A percentile compares a stretch with the other conserved stretches of the same genome.
phyloP scores from a whole-genome alignment of 2,797 vertebrate species.

The Coilia nasus region DNA sequence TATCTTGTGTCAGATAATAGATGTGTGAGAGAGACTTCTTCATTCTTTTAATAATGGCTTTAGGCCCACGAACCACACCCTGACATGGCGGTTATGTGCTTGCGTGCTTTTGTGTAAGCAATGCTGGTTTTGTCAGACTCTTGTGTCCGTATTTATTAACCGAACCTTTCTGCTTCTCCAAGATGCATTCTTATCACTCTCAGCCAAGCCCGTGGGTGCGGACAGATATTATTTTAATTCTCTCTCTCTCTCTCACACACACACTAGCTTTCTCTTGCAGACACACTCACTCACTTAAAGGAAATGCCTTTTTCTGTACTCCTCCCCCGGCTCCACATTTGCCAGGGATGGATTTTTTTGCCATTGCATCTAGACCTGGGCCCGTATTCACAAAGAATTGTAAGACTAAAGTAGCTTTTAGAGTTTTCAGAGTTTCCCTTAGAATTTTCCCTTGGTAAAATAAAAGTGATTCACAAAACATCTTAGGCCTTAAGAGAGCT shows the following conservation, averaged over 20 bases:
- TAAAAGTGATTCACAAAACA: no score
- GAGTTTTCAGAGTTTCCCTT: no score
- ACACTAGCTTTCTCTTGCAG: background rate
- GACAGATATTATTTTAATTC: background rate
- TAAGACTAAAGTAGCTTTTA: no score
- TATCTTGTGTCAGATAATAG: background rate
- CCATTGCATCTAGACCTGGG: background rate
- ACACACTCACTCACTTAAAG: background rate
- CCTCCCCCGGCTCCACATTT: background rate
- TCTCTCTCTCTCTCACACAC: background rate
- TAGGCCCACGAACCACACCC: background rate
- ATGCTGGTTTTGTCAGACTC: background rate
- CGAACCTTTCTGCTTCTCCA: background rate
- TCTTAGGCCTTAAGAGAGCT: no score
- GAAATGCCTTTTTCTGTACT: background rate
- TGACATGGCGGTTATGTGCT: background rate
- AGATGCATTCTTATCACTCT: background rate
- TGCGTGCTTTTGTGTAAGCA: background rate
- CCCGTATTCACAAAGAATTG: background rate
- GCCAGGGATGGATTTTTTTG: background rate
- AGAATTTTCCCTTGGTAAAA: no score
- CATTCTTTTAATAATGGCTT: background rate
- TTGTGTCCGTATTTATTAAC: background rate
- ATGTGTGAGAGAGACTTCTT: background rate
- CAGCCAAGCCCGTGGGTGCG: background rate